These are phyloP conservation scores for Chrysolina americana DNA, from an alignment of 2,888 invertebrate species.

Conservation along the genomic window DNA sequence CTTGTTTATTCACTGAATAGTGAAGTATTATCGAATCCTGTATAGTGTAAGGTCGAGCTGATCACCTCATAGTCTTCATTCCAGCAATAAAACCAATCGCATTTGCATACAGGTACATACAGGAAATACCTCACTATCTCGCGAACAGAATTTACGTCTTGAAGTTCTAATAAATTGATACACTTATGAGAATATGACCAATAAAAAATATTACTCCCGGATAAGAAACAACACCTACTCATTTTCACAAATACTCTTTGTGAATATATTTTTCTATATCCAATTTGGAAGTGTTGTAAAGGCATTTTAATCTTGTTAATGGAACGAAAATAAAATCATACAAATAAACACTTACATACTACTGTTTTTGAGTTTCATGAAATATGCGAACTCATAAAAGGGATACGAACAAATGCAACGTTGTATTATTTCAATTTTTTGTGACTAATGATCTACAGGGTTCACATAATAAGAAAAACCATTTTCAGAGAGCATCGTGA, in stretches of 20 bases:
- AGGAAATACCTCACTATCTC: conserved; percentile 22
- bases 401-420: no score
- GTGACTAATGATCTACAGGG: no score
- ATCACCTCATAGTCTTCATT: conserved; percentile 23
- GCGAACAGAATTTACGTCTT: conserved; percentile 18
- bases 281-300: no score
- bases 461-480: no score
- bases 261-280: not conserved
- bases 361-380: no score
- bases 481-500: no score
- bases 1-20: not conserved
- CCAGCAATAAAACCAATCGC: conserved; percentile 21
- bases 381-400: no score
- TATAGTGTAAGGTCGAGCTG: conserved; percentile 16
- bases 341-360: no score
- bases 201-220: conserved; percentile 14
- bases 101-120: conserved; percentile 22
- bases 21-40: conserved; percentile 12
- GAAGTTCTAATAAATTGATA: conserved; percentile 12
- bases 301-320: no score
- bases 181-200: conserved; percentile 21
- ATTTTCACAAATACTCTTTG: not conserved
- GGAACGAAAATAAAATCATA: no score
- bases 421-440: no score
- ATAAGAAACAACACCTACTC: conserved; percentile 11